Evolutionary conservation across 2,888 invertebrate genomes (phyloP), one percentile per base, ranked within the genome.

Genomic region (Volucella inanis): DNA sequence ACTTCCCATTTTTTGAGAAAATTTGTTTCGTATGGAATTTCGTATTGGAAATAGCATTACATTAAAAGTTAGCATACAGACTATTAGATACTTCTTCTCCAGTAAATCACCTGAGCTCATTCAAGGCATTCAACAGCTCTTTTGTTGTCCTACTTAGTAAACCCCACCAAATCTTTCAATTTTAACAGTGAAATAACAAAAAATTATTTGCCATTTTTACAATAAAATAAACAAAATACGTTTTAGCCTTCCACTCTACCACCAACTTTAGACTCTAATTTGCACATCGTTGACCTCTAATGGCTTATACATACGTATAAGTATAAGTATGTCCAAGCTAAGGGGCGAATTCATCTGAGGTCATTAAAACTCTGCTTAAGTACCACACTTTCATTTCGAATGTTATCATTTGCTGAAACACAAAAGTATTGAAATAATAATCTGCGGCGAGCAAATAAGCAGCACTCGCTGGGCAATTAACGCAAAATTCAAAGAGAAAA

Each of bases 361-460:
- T 15, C 52, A 72, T 72, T 54, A 72, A 72, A 52, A 62, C 31
- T 38, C 43, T 18, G 43, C 45, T 52, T 72, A 12, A 72, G 61
- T 62, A 38, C 61, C 62, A 52, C 61, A 72, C 43, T 72, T 52
- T 72, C 52, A n/a, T 45, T 43, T 45, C 41, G 38, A 62, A 52
- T 62, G 59, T 72, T 49, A 47, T 45, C 52, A 62, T 61, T 72
- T 72, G 61, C 50, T 52, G 50, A 12, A 11, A 43, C 12, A 49
- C 22, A 72, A 50, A 52, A 12, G 6, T 6, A 50, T 18, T 15
- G 18, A 59, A 22, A 43, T 59, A 50, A 49, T 50, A 52, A 61
- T 50, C 11, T 52, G 61, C 45, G 10, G 45, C 22, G 14, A 43
- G 14, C 31, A 9, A 6, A 43, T 72, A 31, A 50, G 31, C 61